Conservation (phyloP, 2,797 vertebrate genomes). For the Ctenochaetus hawaiiensis region DNA sequence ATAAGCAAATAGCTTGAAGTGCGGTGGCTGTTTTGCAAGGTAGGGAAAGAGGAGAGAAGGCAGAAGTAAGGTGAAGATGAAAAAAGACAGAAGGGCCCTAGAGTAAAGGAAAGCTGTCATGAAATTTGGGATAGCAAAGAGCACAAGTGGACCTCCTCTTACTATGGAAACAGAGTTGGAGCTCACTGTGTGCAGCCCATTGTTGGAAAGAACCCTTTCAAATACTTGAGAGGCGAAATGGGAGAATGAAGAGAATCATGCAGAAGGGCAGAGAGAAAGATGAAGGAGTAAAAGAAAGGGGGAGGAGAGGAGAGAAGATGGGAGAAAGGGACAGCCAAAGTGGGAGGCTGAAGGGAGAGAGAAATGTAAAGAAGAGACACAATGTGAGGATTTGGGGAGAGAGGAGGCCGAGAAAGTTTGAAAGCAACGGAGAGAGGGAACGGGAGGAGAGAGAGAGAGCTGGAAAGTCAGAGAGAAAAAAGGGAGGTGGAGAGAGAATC, state of each 20-base stretch:
- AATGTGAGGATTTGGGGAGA: slow-evolving; percentile 60
- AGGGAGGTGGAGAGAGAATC: slow-evolving; percentile 77
- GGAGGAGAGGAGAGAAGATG: slow-evolving; percentile 30
- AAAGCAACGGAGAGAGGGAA: slow-evolving; percentile 48
- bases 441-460: slow-evolving; percentile 53
- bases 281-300: slow-evolving; percentile 45
- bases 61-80: slow-evolving; percentile 10
- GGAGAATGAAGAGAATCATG: slow-evolving; percentile 56
- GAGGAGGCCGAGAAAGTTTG: slow-evolving; percentile 63
- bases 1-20: too few species aligned
- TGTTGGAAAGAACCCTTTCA: slow-evolving; percentile 46
- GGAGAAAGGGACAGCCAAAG: slow-evolving; percentile 50
- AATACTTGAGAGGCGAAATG: slow-evolving; percentile 54
- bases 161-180: slow-evolving; percentile 76
- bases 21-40: too few species aligned
- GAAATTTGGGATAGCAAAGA: slow-evolving; percentile 45
- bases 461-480: slow-evolving; percentile 73
- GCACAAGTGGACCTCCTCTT: slow-evolving; percentile 53
- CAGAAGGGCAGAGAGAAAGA: slow-evolving; percentile 45
- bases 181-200: slow-evolving; percentile 47
- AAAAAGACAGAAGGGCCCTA: slow-evolving; percentile 17
- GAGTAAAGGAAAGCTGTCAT: slow-evolving; percentile 42
- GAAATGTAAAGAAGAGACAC: slow-evolving; percentile 23
- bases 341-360: slow-evolving; percentile 36
- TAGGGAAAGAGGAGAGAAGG: slow-evolving; percentile 6